Percentiles rank a stretch among this genome's conserved stretches.
Conservation (phyloP, 2,888 invertebrate genomes). For the Nymphalis polychloros region DNA sequence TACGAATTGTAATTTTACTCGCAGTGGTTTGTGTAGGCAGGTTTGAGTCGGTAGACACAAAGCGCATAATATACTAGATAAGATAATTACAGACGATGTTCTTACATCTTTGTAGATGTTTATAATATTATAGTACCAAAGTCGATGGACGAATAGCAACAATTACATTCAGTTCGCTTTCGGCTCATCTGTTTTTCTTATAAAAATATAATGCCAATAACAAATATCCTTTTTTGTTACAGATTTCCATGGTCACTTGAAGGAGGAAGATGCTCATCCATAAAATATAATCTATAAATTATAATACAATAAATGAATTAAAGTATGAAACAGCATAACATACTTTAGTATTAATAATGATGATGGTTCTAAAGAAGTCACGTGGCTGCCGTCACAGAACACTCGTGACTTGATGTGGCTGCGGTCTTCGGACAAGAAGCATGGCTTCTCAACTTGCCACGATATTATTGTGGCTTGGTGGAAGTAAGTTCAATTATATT, state of each 20-base stretch:
- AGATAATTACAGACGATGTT: too few species aligned
- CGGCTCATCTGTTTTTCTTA: too few species aligned
- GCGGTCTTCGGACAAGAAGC: slow-evolving; percentile 48
- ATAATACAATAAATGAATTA: slow-evolving; percentile 47
- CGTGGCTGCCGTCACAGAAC: slow-evolving; percentile 53
- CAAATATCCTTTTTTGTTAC: slow-evolving; percentile 52
- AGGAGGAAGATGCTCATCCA: slow-evolving; percentile 47
- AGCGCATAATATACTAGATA: too few species aligned
- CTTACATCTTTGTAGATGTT: too few species aligned
- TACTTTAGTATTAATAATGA: slow-evolving; percentile 63
- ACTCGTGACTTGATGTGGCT: slow-evolving; percentile 66
- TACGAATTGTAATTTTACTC: too few species aligned
- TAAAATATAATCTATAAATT: slow-evolving; percentile 32
- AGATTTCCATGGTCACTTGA: slow-evolving; percentile 54
- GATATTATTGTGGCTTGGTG: slow-evolving; percentile 71
- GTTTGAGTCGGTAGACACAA: too few species aligned
- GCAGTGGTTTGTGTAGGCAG: too few species aligned
- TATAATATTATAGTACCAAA: too few species aligned
- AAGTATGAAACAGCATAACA: slow-evolving; percentile 51
- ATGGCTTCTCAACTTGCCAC: slow-evolving; percentile 71
- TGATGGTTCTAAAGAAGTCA: slow-evolving; percentile 53
- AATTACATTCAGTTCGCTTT: too few species aligned
- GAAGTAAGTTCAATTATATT: slow-evolving; percentile 61
- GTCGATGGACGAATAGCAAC: too few species aligned
- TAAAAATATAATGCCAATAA: background rate